phyloP scores from a whole-genome alignment of 2,888 invertebrate species.

The Abrostola triplasia region DNA sequence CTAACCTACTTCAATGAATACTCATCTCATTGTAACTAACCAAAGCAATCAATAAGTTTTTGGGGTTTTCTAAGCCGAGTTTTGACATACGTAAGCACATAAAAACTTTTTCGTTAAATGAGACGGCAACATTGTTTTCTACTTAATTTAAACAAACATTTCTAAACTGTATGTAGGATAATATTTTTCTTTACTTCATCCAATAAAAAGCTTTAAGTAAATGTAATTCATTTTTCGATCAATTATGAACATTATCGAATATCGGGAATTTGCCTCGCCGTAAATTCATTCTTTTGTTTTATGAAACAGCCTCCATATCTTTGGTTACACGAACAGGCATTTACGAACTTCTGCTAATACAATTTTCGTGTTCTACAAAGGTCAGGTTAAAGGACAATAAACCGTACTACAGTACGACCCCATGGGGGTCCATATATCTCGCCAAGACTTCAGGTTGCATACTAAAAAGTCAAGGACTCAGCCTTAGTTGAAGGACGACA shows the following conservation, averaged over 20 bases:
- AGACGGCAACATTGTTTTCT: background rate
- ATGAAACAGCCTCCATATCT: background rate
- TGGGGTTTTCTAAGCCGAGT: background rate
- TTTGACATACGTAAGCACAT: background rate
- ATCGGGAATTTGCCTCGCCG: background rate
- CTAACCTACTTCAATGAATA: too few relatives aligned
- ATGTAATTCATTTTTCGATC: too few relatives aligned
- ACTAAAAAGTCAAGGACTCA: conserved; percentile 56
- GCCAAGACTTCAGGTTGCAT: conserved; percentile 40
- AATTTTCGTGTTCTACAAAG: conserved; percentile 30
- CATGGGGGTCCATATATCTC: conserved; percentile 46
- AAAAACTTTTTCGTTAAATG: background rate
- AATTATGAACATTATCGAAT: background rate
- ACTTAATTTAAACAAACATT: background rate
- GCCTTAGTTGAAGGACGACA: conserved; percentile 48
- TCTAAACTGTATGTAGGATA: too few relatives aligned
- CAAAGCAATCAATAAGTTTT: background rate
- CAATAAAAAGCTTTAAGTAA: too few relatives aligned
- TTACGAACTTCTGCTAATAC: conserved; percentile 31
- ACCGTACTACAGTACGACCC: conserved; percentile 29
- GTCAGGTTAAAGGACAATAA: conserved; percentile 13
- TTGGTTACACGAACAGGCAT: background rate
- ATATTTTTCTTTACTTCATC: too few relatives aligned
- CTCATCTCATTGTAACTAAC: too few relatives aligned
- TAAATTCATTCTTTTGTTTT: conserved; percentile 7